Base-by-base conservation (phyloP, 2,888 invertebrate species). In the Drosophila mimica region DNA sequence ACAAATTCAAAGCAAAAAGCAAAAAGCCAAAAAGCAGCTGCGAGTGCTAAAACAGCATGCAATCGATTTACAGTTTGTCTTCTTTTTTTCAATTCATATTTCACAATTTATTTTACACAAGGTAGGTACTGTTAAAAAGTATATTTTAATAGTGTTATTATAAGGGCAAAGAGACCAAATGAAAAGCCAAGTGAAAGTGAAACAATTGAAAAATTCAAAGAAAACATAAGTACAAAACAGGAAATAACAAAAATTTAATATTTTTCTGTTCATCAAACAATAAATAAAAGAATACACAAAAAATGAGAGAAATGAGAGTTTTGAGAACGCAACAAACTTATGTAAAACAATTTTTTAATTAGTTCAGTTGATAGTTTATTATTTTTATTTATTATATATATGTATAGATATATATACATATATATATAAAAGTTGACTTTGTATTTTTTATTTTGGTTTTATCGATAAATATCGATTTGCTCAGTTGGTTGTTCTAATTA, bases 401-500 rank as follows among this genome's bases (percentile, higher is more conserved):
- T 20, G n/a, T 52, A 13, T 33, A n/a, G n/a, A 31, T 20, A 56
- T n/a, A 30, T 25, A 36, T 30, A 38, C 57, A 43, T 73, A 60
- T 66, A 28, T 13, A 20, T 66, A 30, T 1, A 40, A 13, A 46
- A 15, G 2, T 2, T 46, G 15, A 20, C 8, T 46, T 15, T 25
- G 20, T 58, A 52, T 70, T 73, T 57, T 30, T 56, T 61, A 64
- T 54, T 57, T 57, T 38, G 57, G 52, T 71, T 38, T 58, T 67
- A 48, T 74, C 59, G 65, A 54, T 69, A 61, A 67, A 74, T 70
- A 76, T 76, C 67, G 65, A 61, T 78, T 70, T 66, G 60, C 56
- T 78, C 43, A 69, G 69, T 78, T 82, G 66, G 73, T 61, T 68
- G 30, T 67, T 73, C 64, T 74, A 92, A 92, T 91, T 92, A 93